phyloP scores from a whole-genome alignment of 2,888 invertebrate species.

The Leucophenga maculata region DNA sequence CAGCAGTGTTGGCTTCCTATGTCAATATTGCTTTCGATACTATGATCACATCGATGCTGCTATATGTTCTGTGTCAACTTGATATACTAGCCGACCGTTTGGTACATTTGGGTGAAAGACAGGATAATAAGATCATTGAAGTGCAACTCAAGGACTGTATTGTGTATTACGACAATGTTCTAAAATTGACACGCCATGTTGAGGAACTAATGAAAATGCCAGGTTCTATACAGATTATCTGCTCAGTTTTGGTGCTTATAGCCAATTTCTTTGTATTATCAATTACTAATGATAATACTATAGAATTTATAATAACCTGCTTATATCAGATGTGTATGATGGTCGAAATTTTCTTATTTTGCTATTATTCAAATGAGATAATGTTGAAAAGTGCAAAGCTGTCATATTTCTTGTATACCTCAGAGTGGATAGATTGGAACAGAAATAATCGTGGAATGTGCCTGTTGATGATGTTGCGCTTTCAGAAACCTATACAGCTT shows the following conservation, averaged over 20 bases:
- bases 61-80: constrained; percentile 56
- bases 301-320: constrained; percentile 43
- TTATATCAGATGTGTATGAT: constrained; percentile 56
- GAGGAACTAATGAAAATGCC: constrained; percentile 57
- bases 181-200: constrained; percentile 44
- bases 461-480: constrained; percentile 51
- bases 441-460: constrained; percentile 47
- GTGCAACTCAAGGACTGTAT: constrained; percentile 53
- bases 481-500: constrained; percentile 46
- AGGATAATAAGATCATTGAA: constrained; percentile 26
- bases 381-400: constrained; percentile 48
- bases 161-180: constrained; percentile 45
- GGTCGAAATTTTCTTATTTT: constrained; percentile 55
- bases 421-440: constrained; percentile 52
- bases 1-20: constrained; percentile 44
- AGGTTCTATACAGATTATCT: constrained; percentile 61
- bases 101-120: constrained; percentile 44
- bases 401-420: constrained; percentile 49
- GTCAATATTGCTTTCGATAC: constrained; percentile 61
- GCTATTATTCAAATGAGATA: constrained; percentile 56
- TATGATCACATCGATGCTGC: constrained; percentile 53
- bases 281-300: constrained; percentile 48
- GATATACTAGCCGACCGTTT: constrained; percentile 58
- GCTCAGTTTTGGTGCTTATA: constrained; percentile 61
- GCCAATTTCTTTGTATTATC: constrained; percentile 65